Evolutionary conservation across 2,113 vertebrate genomes (phyloP).

Genomic region (Myrmophylax atrothorax): DNA sequence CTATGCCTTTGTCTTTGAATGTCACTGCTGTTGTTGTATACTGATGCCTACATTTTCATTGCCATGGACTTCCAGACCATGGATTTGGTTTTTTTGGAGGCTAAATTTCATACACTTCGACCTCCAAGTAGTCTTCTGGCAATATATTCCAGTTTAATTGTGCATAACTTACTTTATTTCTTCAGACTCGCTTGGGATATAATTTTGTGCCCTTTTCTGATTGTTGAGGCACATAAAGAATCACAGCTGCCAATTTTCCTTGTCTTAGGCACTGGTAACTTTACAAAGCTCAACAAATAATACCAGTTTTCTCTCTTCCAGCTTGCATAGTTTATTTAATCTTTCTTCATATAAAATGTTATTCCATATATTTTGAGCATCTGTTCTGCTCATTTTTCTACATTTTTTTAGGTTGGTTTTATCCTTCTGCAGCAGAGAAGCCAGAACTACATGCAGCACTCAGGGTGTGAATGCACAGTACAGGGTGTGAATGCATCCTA

Average conservation of each 20-base stretch:
- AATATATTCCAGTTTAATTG: neutral
- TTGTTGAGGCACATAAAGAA: neutral
- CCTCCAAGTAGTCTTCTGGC: neutral
- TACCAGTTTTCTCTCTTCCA: neutral
- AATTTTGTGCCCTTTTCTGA: neutral
- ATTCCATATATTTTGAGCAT: neutral
- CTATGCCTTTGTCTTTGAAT: neutral
- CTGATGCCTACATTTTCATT: neutral
- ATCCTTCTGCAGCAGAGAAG: neutral
- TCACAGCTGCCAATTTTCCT: neutral
- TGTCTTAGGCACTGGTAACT: neutral
- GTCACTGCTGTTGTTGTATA: neutral
- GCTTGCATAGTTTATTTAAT: neutral
- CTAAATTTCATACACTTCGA: neutral
- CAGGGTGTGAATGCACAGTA: fast-evolving
- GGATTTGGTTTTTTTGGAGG: fast-evolving
- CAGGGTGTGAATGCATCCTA: no score
- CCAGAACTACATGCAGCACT: neutral
- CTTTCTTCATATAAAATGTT: neutral
- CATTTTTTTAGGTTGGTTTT: neutral
- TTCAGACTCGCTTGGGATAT: neutral
- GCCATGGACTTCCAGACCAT: neutral
- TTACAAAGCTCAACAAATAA: neutral
- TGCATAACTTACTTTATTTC: neutral
- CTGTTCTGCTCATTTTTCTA: neutral